These are phyloP conservation scores for Octopus sinensis DNA, from an alignment of 1,140 invertebrate genomes.

Conservation along the genomic window DNA sequence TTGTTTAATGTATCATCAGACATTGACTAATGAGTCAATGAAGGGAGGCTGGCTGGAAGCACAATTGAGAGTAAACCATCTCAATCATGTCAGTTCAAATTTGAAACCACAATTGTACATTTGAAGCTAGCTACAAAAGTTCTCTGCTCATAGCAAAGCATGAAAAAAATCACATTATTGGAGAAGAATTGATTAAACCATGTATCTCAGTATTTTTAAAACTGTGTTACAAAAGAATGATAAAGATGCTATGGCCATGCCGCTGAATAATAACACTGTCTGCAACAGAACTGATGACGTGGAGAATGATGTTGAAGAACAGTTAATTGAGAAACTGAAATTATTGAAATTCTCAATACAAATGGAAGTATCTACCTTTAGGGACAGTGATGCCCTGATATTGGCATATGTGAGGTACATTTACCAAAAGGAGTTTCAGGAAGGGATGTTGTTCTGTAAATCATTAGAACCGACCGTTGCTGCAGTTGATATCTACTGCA, in stretches of 20 bases:
- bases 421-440: neutral
- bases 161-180: neutral
- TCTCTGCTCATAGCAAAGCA: neutral
- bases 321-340: neutral
- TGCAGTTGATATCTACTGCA: neutral
- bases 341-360: neutral
- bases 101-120: neutral
- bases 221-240: neutral
- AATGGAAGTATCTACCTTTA: neutral
- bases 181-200: neutral
- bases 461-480: neutral
- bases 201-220: neutral
- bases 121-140: neutral
- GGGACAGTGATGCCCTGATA: neutral
- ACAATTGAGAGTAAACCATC: no score
- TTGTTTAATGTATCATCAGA: no score
- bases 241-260: constrained; percentile 1
- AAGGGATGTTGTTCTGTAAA: constrained; percentile 7
- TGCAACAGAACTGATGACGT: neutral
- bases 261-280: neutral
- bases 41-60: no score
- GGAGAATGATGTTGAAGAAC: neutral
- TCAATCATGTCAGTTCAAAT: neutral
- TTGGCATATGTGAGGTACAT: neutral
- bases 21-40: no score